These are phyloP conservation scores for Pachypanchax playfairii DNA, from an alignment of 2,113 vertebrate genomes.

Conservation along the genomic window DNA sequence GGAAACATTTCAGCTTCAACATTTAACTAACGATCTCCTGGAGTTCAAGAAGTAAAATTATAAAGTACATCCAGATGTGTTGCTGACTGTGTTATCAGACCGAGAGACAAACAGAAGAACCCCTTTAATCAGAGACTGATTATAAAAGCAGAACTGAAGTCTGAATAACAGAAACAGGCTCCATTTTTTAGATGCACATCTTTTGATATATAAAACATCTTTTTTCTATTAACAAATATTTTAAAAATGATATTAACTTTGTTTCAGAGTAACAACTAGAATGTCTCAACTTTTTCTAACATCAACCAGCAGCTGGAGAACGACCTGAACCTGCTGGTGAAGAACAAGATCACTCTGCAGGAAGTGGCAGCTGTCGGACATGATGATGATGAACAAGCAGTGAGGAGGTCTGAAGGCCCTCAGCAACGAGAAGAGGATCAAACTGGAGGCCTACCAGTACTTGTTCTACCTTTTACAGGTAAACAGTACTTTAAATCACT, in stretches of 20 bases:
- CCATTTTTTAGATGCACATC: too few relatives aligned
- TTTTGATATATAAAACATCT: too few relatives aligned
- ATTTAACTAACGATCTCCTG: not conserved
- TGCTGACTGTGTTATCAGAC: not conserved
- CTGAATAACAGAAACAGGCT: too few relatives aligned
- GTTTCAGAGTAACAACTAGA: too few relatives aligned
- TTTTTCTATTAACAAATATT: too few relatives aligned
- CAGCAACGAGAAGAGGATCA: conserved; percentile 96
- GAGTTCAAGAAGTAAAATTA: not conserved
- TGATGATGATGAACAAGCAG: conserved; percentile 99
- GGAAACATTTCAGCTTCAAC: conserved; percentile 1
- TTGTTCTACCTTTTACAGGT: conserved; percentile 96
- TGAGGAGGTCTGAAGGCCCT: conserved; percentile 94
- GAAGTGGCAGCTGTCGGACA: conserved; percentile 95
- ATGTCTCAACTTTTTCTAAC: too few relatives aligned
- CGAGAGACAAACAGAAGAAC: too few relatives aligned
- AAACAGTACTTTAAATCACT: too few relatives aligned
- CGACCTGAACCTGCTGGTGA: conserved; percentile 96
- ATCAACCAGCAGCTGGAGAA: conserved; percentile 97
- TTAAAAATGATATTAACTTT: too few relatives aligned
- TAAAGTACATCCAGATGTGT: not conserved
- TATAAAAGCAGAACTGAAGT: too few relatives aligned
- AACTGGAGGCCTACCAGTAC: conserved; percentile 95
- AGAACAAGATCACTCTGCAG: conserved; percentile 98
- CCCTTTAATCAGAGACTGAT: too few relatives aligned